Percentiles rank a stretch among this genome's conserved stretches.
phyloP scores from a whole-genome alignment of 2,113 vertebrate genomes.

The Actinemys pallida region DNA sequence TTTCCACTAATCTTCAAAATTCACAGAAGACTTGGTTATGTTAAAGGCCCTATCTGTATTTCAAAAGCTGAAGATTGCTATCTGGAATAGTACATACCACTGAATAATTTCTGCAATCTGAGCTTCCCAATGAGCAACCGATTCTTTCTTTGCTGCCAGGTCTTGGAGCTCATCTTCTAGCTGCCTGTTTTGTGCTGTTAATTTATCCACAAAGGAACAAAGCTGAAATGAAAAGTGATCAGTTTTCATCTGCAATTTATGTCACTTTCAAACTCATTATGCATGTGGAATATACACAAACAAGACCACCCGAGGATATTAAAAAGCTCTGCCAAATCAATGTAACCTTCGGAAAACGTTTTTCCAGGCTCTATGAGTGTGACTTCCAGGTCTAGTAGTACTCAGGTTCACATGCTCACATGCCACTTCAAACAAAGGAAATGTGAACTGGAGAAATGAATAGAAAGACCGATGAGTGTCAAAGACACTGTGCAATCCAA shows the following conservation, averaged over 20 bases:
- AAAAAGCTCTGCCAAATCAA: not conserved
- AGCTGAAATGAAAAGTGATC: conserved; percentile 80
- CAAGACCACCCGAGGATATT: not conserved
- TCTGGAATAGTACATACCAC: conserved; percentile 82
- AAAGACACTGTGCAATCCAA: not conserved
- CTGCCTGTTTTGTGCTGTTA: conserved; percentile 92
- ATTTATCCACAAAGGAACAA: conserved; percentile 91
- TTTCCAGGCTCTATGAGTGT: not conserved
- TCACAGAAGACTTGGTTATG: not conserved
- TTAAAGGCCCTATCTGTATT: not conserved
- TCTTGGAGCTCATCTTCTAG: conserved; percentile 95
- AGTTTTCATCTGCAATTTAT: not conserved
- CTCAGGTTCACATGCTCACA: not conserved
- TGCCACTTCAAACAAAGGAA: not conserved
- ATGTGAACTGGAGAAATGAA: not conserved
- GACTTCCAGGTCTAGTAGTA: not conserved
- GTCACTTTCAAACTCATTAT: not conserved
- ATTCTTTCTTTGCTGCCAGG: conserved; percentile 93
- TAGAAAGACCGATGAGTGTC: not conserved
- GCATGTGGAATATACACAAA: fast-evolving
- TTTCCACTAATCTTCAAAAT: not conserved
- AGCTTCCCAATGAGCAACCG: conserved; percentile 97
- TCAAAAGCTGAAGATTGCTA: not conserved
- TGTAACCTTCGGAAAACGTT: not conserved
- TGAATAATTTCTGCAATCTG: conserved; percentile 99